Base-by-base conservation (phyloP, 2,888 invertebrate species). In the Drosophila helvetica region DNA sequence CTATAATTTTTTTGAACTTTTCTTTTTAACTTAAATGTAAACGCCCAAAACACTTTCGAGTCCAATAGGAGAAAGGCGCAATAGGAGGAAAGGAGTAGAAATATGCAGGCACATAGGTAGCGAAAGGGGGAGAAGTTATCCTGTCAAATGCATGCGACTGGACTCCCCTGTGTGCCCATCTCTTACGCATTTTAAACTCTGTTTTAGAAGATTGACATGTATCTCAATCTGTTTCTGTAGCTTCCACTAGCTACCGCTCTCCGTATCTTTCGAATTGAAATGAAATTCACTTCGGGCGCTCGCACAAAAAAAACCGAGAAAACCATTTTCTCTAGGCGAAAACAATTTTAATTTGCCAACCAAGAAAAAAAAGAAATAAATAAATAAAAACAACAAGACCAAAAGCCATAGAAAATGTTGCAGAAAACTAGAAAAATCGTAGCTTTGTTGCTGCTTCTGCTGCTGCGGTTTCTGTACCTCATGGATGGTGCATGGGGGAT, bases 301-400 rank as follows among this genome's bases (percentile, higher is more conserved):
- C 18, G 43, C 33, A 48, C 33, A 43, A n/a, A n/a, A n/a, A 22
- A 19, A 19, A 38, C 17, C 17, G 12, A 17, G 12, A 8, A 38
- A 9, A 61, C 77, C 64, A 78, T 75, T 42, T 62, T 62, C 62
- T 63, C 30, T 43, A 15, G 38, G 72, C 64, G 68, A 51, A 64
- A 84, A 80, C 55, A 51, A 81, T 79, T 84, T 75, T 73, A 78
- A 84, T 78, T 78, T 79, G 75, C 75, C 70, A 69, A 46, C 57
- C 64, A 65, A 22, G 5, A 5, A 22, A 22, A 22, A 22, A 22
- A 22, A 3, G 22, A 22, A 19, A 19, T 19, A n/a, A n/a, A n/a
- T n/a, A n/a, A n/a, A n/a, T 65, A 43, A 64, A 47, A 55, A 55
- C 53, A 57, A 73, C 38, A 61, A 46, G 51, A 52, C 7, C 50